Evolutionary conservation across 2,888 invertebrate species (phyloP), one percentile per base, ranked within the genome.

Genomic region (Cremastobaeus sp.): DNA sequence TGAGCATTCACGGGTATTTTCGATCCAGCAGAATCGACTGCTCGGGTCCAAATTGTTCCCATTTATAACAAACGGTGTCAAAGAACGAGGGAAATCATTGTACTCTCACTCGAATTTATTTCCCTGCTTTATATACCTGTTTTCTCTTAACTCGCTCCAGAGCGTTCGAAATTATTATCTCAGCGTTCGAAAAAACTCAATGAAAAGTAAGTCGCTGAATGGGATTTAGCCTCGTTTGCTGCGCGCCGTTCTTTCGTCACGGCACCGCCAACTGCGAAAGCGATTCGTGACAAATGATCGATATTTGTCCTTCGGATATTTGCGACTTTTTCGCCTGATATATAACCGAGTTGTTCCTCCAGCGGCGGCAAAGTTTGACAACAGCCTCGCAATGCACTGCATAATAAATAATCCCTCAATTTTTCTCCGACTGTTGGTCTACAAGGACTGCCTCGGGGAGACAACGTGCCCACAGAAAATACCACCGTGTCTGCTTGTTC

Each of bases 341-440:
- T 59, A 59, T 43, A 20, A 32, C 54, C 15, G 34, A 20, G 41
- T 52, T 59, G 21, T 62, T 52, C 47, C 54, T 62, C 15, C 11
- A 30, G 37, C 47, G 17, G 41, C 52, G 62, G 52, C 20, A 39
- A 70, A 70, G 21, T 64, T 71, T 71, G 57, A 64, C 57, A 59
- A 25, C 52, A 21, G 14, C 50, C 21, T 65, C 45, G 52, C 45
- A 59, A 65, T 59, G 52, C 65, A 28, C 32, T 57, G 43, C 64
- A 64, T 64, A 50, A 57, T 64, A 71, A 64, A 64, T 64, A 57
- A 64, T 43, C 28, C 50, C 45, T 59, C 57, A 45, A 65, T 72
- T 64, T 65, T 72, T 72, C 65, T 59, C 39, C 17, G 65, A 59
- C 37, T 47, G 55, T 54, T 48, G 55, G 43, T 50, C 59, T 18